Percentiles rank a stretch among this genome's conserved stretches.
phyloP scores from a whole-genome alignment of 2,113 vertebrate species.

The Tragelaphus imberbis region DNA sequence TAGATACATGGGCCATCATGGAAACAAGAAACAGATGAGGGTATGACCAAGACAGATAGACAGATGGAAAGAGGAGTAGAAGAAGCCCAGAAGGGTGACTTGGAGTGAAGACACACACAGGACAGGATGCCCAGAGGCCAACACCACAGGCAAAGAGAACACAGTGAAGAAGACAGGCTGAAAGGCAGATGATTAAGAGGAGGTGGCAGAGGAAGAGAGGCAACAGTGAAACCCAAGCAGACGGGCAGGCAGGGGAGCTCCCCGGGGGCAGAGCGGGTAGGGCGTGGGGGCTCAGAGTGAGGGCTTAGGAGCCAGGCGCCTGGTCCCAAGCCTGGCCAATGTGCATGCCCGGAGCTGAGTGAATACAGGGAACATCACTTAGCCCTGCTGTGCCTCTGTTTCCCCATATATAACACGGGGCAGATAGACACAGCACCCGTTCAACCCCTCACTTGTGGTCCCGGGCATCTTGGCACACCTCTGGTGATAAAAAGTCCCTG shows the following conservation, averaged over 20 bases:
- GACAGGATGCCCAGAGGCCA: background rate
- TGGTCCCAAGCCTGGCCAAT: background rate
- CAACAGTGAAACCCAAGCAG: background rate
- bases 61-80: background rate
- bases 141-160: background rate
- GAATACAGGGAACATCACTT: background rate
- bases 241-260: fast-evolving
- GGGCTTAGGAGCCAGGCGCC: fast-evolving
- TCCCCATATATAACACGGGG: background rate
- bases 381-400: background rate
- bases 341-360: background rate
- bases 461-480: background rate
- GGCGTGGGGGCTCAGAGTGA: fast-evolving
- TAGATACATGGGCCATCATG: fast-evolving
- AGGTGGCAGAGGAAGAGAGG: background rate
- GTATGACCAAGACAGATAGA: background rate
- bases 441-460: background rate
- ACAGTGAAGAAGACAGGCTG: background rate
- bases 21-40: background rate
- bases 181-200: background rate
- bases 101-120: no score
- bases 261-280: fast-evolving
- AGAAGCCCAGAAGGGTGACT: no score
- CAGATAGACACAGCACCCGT: background rate
- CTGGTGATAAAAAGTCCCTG: background rate